These are phyloP conservation scores for Girardinus metallicus DNA, from an alignment of 2,797 vertebrate genomes.

Conservation along the genomic window DNA sequence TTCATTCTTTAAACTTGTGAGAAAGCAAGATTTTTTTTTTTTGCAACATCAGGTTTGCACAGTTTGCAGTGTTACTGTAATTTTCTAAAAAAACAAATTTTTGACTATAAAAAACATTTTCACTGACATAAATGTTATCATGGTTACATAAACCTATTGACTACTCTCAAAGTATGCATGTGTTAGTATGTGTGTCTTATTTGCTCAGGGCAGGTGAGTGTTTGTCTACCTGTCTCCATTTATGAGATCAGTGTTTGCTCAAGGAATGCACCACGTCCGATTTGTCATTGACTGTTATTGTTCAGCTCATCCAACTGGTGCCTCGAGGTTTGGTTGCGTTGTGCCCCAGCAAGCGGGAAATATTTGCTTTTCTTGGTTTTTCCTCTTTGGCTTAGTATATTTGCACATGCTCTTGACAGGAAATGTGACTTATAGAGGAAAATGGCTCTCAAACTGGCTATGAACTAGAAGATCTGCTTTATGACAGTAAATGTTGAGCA, in stretches of 20 bases:
- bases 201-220: slow-evolving; percentile 79
- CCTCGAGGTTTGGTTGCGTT: slow-evolving; percentile 53
- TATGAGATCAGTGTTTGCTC: slow-evolving; percentile 73
- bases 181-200: slow-evolving; percentile 53
- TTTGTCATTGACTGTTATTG: slow-evolving; percentile 74
- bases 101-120: neutral
- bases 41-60: neutral
- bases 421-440: slow-evolving; percentile 40
- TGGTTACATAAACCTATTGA: slow-evolving; percentile 37
- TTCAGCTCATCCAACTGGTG: slow-evolving; percentile 65
- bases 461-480: neutral
- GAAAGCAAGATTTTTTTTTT: neutral
- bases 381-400: slow-evolving; percentile 32
- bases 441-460: slow-evolving; percentile 8
- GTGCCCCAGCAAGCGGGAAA: slow-evolving; percentile 62
- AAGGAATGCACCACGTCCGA: slow-evolving; percentile 76
- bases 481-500: slow-evolving; percentile 13
- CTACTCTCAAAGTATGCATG: slow-evolving; percentile 24
- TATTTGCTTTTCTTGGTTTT: slow-evolving; percentile 49
- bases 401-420: slow-evolving; percentile 39
- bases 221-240: slow-evolving; percentile 74
- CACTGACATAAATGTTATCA: neutral
- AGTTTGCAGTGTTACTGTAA: slow-evolving; percentile 3
- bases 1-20: neutral
- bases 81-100: neutral